Base-by-base conservation (phyloP, 1,140 invertebrate species). In the Ruditapes philippinarum region DNA sequence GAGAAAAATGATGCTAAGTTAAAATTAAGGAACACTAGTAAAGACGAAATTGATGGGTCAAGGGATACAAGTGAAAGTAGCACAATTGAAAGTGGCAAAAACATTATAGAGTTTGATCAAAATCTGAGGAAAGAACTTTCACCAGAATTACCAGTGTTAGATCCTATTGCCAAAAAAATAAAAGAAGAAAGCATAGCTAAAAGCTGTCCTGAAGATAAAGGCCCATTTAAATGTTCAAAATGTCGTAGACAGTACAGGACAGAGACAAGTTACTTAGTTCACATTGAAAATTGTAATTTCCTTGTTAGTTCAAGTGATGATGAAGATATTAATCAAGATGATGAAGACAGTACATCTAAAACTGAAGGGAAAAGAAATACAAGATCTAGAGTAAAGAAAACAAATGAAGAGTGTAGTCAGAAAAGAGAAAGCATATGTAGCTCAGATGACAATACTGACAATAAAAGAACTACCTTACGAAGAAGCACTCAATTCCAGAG, bases 171-270 rank as follows among this genome's bases (percentile, higher is more conserved):
- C 0, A 86, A 92, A 86, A 94, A 94, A 80, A 95, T 95, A 22
- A 95, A 95, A 90, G 94, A 93, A 40, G 93, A 95, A 90, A 95
- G 94, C 79, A 82, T 94, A 57, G 95, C 93, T 28, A 93, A 91
- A 79, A 95, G 93, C 65, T 91, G 80, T 82, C 92, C 94, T n/a
- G 92, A 92, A 38, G 93, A 94, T 19, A 90, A 93, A 38, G 97
- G 97, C 89, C 97, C 98, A 25, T 98, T 98, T 0, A 98, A 97
- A 92, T 99, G 98, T 95, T 97, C 97, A 89, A 97, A 97, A 79
- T 99, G 98, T 94, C 98, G 98, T 92, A 97, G 98, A 92, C 98
- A 98, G 3, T 99, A 99, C 94, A 97, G 98, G 93, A 99, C 98
- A 17, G 97, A 97, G 90, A 97, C 98, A 73, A 98, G 98, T 91